Conservation (phyloP, 1,140 invertebrate genomes). For the Sycobia sp. region DNA sequence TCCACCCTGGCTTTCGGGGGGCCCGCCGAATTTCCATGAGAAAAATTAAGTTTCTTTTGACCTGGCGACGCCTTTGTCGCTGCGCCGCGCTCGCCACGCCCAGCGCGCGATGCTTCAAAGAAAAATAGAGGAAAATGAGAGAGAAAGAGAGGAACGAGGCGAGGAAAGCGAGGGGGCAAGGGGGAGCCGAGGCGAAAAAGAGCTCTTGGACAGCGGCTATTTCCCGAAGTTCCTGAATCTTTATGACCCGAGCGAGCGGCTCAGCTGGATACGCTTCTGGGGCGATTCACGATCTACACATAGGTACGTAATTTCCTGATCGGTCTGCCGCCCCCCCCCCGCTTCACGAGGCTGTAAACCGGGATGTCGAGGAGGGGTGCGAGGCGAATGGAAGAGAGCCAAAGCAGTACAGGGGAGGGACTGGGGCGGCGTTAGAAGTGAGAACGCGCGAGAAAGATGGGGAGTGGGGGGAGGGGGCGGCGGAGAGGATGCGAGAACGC, state of each 20-base stretch:
- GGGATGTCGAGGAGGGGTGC: neutral
- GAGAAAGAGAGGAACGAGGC: too few species aligned
- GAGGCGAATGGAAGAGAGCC: neutral
- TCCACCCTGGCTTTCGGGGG: too few species aligned
- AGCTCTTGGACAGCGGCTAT: constrained; percentile 22
- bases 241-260: constrained; percentile 12
- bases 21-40: constrained; percentile 6
- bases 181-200: neutral
- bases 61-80: neutral
- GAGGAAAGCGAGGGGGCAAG: neutral
- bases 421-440: neutral
- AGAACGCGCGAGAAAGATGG: neutral
- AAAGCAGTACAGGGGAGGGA: neutral
- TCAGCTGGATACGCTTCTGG: constrained; percentile 10
- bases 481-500: too few species aligned
- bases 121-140: neutral
- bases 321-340: too few species aligned
- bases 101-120: too few species aligned
- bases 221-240: constrained; percentile 23
- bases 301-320: constrained; percentile 27
- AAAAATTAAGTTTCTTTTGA: neutral
- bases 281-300: constrained; percentile 28
- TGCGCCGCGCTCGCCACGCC: neutral
- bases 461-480: neutral
- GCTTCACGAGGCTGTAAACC: constrained; percentile 12